Evolutionary conservation across 1,140 invertebrate genomes (phyloP), one percentile per base, ranked within the genome.

Genomic region (Pollicipes pollicipes): DNA sequence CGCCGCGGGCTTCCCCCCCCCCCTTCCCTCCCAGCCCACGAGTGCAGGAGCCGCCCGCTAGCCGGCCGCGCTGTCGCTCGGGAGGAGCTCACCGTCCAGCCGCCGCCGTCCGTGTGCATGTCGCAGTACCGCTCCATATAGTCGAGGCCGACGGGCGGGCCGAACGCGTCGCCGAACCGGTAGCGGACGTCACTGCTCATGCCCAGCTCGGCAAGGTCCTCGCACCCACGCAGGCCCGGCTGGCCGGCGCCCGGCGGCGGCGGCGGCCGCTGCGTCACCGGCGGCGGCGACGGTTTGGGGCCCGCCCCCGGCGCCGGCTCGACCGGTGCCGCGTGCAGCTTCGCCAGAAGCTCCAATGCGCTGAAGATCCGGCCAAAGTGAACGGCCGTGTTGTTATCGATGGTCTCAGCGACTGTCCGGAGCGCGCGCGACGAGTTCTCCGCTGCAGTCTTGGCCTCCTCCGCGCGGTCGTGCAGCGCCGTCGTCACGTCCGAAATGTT

Each of bases 51-150:
- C n/a, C n/a, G n/a, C n/a, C n/a, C n/a, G n/a, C n/a, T n/a, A n/a
- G n/a, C n/a, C n/a, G n/a, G n/a, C n/a, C n/a, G n/a, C n/a, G n/a
- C n/a, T n/a, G n/a, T n/a, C n/a, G n/a, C n/a, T n/a, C n/a, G n/a
- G n/a, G n/a, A n/a, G 32, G 24, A 27, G 70, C 83, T 81, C 21
- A 85, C 81, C 16, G 81, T 83, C 82, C 82, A 83, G 0, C 78
- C 77, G 0, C 78, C 79, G 31, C 78, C 78, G 66, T 74, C 73
- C 30, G 77, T 76, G 68, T 76, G 73, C 75, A 79, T 78, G 71
- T 81, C 80, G 73, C 82, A 83, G 73, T 77, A 82, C 69, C 79
- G 74, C 63, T 71, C n/a, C 32, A 70, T 24, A 8, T 66, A 37
- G n/a, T 66, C 31, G n/a, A 66, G 24, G 37, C 67, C 27, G n/a